phyloP scores from a whole-genome alignment of 2,888 invertebrate species.

The Caenorhabditis virilis region DNA sequence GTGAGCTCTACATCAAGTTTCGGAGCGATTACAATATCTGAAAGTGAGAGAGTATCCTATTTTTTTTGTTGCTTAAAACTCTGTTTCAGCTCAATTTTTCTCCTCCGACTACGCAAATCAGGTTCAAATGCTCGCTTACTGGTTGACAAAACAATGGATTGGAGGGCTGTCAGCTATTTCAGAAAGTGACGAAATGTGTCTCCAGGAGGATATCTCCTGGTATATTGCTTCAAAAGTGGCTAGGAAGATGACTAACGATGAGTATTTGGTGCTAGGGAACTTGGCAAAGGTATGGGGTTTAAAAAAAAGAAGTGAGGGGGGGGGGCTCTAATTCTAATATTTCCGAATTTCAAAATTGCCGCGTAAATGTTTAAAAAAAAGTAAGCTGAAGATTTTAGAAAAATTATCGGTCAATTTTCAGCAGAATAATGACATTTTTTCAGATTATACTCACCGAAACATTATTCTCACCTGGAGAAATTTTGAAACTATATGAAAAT shows the following conservation, averaged over 20 bases:
- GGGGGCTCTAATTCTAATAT: no score
- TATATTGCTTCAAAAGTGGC: constrained; percentile 42
- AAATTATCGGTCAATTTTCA: no score
- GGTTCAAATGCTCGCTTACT: constrained; percentile 28
- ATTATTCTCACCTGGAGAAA: constrained; percentile 30
- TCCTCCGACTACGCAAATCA: constrained; percentile 45
- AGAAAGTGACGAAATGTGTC: constrained; percentile 34
- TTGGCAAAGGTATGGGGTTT: constrained; percentile 33
- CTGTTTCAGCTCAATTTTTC: constrained; percentile 20
- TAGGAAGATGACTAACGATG: constrained; percentile 47
- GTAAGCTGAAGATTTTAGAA: neutral
- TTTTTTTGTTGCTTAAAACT: neutral
- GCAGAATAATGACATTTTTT: no score
- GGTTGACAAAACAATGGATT: constrained; percentile 46
- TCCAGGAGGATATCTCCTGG: constrained; percentile 42
- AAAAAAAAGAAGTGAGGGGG: no score
- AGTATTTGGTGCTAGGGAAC: constrained; percentile 29
- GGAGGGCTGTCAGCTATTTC: constrained; percentile 37
- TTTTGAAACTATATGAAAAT: constrained; percentile 32
- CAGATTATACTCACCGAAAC: constrained; percentile 38
- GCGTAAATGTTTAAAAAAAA: neutral
- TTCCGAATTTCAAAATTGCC: no score
- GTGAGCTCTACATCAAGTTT: constrained; percentile 24
- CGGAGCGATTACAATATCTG: constrained; percentile 36
- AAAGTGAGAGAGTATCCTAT: constrained; percentile 8